A percentile compares a stretch with the other conserved stretches of the same genome.
These are phyloP conservation scores for Drosophila differens DNA, from an alignment of 2,888 invertebrate genomes.

Conservation along the genomic window DNA sequence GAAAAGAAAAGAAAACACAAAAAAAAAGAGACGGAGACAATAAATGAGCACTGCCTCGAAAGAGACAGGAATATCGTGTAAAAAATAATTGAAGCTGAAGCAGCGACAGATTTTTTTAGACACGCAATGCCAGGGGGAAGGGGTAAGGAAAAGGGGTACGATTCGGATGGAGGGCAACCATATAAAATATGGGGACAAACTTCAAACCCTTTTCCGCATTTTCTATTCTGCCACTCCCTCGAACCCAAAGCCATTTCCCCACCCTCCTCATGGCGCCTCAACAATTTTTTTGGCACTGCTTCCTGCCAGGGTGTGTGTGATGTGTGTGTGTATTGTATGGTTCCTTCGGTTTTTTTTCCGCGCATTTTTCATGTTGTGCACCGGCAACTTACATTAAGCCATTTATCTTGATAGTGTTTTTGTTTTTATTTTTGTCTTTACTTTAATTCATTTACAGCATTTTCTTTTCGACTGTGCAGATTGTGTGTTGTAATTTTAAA, in stretches of 20 bases:
- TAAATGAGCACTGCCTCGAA: slow-evolving; percentile 54
- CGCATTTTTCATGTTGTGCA: slow-evolving; percentile 68
- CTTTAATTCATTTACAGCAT: slow-evolving; percentile 58
- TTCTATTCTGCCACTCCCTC: not conserved
- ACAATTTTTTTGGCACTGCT: slow-evolving; percentile 43
- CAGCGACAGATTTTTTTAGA: slow-evolving; percentile 75
- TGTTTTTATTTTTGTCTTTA: slow-evolving; percentile 42
- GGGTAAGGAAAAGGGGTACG: slow-evolving; percentile 4
- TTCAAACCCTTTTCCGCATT: slow-evolving; percentile 63
- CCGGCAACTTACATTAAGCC: slow-evolving; percentile 75
- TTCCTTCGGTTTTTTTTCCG: slow-evolving; percentile 37
- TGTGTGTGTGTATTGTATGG: slow-evolving; percentile 13
- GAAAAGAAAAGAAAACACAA: slow-evolving; percentile 32
- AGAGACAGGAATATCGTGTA: slow-evolving; percentile 74
- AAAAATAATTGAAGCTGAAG: slow-evolving; percentile 80
- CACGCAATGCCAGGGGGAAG: slow-evolving; percentile 27
- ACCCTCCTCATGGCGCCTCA: slow-evolving; percentile 31
- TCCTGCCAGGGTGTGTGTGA: slow-evolving; percentile 15
- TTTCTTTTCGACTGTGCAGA: slow-evolving; percentile 23
- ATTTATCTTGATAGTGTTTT: slow-evolving; percentile 71
- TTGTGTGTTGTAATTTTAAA: slow-evolving; percentile 45
- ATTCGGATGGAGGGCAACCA: slow-evolving; percentile 2
- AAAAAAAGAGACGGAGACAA: slow-evolving; percentile 33
- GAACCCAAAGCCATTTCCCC: not conserved
- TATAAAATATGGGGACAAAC: slow-evolving; percentile 42